Percentiles rank a stretch among this genome's conserved stretches.
Evolutionary conservation across 2,888 invertebrate genomes (phyloP).

Genomic region (Dysmachus trigonus): DNA sequence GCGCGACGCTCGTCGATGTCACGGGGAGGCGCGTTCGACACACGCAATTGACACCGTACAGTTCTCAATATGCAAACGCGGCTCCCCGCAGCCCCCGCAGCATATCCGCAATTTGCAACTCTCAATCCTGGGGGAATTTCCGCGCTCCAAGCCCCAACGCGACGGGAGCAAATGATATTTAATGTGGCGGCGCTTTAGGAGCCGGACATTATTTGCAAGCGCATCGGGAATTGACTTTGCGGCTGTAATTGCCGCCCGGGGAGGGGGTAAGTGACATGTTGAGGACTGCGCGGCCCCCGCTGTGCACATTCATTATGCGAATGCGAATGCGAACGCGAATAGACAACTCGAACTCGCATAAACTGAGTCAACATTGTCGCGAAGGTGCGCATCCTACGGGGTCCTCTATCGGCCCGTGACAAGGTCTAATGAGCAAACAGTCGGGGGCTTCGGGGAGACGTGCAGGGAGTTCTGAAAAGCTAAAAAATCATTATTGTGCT

Average conservation of each 20-base stretch:
- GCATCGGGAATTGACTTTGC: conserved; percentile 4
- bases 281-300: background rate
- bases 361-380: background rate
- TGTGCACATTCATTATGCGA: background rate
- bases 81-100: no score
- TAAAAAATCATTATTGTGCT: background rate
- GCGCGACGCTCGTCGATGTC: background rate
- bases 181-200: background rate
- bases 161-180: background rate
- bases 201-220: background rate
- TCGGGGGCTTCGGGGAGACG: background rate
- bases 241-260: background rate
- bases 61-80: background rate
- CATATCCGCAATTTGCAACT: background rate
- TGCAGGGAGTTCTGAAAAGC: background rate
- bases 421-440: background rate
- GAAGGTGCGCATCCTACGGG: background rate
- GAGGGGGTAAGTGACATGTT: background rate
- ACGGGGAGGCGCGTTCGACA: background rate
- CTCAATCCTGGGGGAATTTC: background rate
- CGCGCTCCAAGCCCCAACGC: background rate
- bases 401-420: background rate
- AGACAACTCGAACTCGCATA: background rate
- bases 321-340: background rate
- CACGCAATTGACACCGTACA: background rate